Base-by-base conservation (phyloP, 2,797 vertebrate genomes). In the Poeciliopsis presidionis region DNA sequence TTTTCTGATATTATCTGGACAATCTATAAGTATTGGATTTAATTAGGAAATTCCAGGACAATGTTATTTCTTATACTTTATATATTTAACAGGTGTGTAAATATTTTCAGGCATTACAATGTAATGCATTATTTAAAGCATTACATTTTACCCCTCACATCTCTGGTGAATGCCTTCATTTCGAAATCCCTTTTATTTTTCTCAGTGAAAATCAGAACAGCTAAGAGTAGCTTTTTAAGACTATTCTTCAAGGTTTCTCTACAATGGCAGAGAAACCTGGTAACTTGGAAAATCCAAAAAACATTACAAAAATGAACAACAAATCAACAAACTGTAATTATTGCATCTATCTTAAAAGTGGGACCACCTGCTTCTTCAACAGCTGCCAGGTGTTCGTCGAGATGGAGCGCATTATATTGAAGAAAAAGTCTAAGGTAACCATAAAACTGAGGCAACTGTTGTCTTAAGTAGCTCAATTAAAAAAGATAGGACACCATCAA, bases 321-420 rank as follows among this genome's bases (percentile, higher is more conserved):
- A 83, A 86, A 87, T 85, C n/a, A 45, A 80, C 84, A 88, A 87
- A 79, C 82, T 87, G 81, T 74, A 82, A 88, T 90, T 88, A 91
- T 73, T 84, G 85, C 75, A 79, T 86, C 80, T 80, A 88, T 86
- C 83, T 88, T 86, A 86, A 88, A 85, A 84, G 86, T 69, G 39
- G 88, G 91, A 94, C 92, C 94, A 94, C 92, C 88, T 93, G 89
- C 85, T 65, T 53, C 86, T 79, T 79, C 87, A 90, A 82, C 94
- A 94, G 94, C 92, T 94, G 94, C 87, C 79, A 78, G 74, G 77
- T 87, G 77, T 91, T 91, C 77, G 77, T 91, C 87, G 85, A 45
- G 81, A 8, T 36, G 4, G 36, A 85, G 83, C 65, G 55, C 74
- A 80, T 77, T 53, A 81, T 89, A 76, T 77, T 82, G 85, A 77